Evolutionary conservation across 2,797 vertebrate species (phyloP).

Genomic region (Aselliscus stoliczkanus): DNA sequence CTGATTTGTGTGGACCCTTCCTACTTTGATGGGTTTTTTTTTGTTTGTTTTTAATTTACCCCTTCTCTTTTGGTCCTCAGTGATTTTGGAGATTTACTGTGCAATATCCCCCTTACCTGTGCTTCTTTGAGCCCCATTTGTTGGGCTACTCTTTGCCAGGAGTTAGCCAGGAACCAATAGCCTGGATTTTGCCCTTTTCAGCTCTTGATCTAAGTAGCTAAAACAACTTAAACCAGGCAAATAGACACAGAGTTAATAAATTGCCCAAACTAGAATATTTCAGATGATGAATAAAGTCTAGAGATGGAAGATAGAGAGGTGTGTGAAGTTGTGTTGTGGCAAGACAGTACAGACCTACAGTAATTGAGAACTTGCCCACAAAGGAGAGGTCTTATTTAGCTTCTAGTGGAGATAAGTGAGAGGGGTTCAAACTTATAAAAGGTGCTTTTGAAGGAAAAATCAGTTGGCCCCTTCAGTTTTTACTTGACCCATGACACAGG

Average conservation of each 20-base stretch:
- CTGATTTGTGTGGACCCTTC: not conserved
- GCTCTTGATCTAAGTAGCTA: not conserved
- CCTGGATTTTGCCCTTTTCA: not conserved
- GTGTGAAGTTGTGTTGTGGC: not conserved
- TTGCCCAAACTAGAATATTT: not conserved
- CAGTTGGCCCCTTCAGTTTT: not conserved
- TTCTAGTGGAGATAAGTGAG: constrained; percentile 8
- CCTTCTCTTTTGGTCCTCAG: not conserved
- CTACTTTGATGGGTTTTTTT: not conserved
- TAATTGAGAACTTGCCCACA: constrained; percentile 13
- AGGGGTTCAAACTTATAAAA: constrained; percentile 15
- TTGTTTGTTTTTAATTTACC: not conserved
- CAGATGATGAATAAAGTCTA: not conserved
- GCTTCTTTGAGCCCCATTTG: not conserved
- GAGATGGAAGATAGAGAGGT: not conserved
- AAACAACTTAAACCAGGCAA: not conserved
- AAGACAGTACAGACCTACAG: not conserved
- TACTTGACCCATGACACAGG: not conserved
- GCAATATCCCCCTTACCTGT: not conserved
- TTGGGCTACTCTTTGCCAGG: not conserved
- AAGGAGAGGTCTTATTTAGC: not conserved
- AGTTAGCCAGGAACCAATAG: not conserved
- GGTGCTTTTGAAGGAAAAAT: constrained; percentile 29
- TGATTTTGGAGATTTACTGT: not conserved
- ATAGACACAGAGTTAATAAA: not conserved